These are phyloP conservation scores for Ectemnius cavifrons DNA, from an alignment of 2,888 invertebrate genomes.

Conservation along the genomic window DNA sequence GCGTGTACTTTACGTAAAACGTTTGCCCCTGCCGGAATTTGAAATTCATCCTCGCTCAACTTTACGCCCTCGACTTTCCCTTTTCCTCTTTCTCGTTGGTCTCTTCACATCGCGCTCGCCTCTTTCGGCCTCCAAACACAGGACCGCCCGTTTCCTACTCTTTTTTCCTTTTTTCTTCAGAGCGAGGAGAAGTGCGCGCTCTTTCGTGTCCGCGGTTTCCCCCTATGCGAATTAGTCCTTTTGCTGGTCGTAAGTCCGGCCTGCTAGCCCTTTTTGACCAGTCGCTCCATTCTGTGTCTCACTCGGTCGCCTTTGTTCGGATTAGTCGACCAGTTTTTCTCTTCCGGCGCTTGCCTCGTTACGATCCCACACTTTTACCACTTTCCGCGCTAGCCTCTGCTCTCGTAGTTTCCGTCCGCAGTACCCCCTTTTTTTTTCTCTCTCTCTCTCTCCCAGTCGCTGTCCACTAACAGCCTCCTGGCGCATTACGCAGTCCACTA, in stretches of 20 bases:
- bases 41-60: background rate
- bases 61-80: background rate
- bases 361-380: no score
- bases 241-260: background rate
- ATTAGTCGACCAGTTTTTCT: conserved; percentile 5
- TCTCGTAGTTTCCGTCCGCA: no score
- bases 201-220: conserved; percentile 5
- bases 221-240: background rate
- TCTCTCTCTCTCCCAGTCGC: no score
- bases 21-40: background rate
- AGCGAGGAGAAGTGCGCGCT: background rate
- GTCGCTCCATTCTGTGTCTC: no score
- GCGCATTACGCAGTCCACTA: no score
- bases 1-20: no score
- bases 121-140: no score
- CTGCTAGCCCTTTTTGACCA: no score
- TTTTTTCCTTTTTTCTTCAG: background rate
- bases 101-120: no score
- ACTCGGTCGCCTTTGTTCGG: background rate
- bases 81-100: background rate
- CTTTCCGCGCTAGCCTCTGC: no score
- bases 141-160: background rate
- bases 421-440: no score
- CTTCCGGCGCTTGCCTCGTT: background rate
- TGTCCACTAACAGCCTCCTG: no score